Base-by-base conservation (phyloP, 2,113 vertebrate species). In the Meriones unguiculatus region DNA sequence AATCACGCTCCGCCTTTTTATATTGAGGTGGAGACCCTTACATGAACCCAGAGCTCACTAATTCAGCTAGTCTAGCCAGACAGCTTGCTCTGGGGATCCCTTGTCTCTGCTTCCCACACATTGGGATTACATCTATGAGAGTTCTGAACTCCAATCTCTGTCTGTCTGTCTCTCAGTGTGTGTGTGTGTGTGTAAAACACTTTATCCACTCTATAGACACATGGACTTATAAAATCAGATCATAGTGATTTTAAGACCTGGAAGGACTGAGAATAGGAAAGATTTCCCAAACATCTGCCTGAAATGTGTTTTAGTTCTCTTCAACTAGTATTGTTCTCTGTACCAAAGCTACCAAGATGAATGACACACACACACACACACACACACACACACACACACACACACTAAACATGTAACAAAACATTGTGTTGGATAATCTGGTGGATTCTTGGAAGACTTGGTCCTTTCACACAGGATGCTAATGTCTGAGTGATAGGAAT, bases 291-390 rank as follows among this genome's bases (percentile, higher is more conserved):
- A 73, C 18, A 14, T 32, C 59, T 67, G 67, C 14, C 18, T 41
- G 32, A 85, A 91, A 72, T 24, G 52, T 32, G 65, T 93, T 95
- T 95, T 6, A 25, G 11, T 62, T 88, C 24, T 96, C 32, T 62
- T 93, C 32, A 72, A 30, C 28, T 6, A 88, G 67, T 18, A 76
- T 25, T 46, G 0, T 77, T 81, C 52, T 94, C 38, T 13, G 70
- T 38, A n/a, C 20, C 76, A 9, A 54, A 59, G 12, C 57, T 78
- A n/a, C 0, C 18, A 52, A 35, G 52, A 57, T 77, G 35, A 81
- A 57, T 14, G 73, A 82, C 41, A 75, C 30, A 62, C 25, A 38
- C 5, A 41, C 41, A 41, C 41, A 41, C 41, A 41, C 41, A 41
- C 41, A 41, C 41, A 41, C 41, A 41, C 41, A 41, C 41, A 41